Base-by-base conservation (phyloP, 2,113 vertebrate species). In the Sialia sialis region DNA sequence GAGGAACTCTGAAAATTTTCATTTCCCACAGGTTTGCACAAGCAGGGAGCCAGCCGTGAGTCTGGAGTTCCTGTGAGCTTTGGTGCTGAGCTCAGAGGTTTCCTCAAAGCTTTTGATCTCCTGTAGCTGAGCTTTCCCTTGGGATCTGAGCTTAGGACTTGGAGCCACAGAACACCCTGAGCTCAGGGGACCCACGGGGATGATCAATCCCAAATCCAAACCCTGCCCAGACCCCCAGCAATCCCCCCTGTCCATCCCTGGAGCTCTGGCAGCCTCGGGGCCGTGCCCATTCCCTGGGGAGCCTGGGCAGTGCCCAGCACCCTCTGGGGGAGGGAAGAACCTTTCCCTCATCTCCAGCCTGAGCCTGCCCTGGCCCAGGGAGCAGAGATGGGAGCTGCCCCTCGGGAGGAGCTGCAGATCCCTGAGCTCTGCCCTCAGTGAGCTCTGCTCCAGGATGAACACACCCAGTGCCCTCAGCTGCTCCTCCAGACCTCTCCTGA, bases 151-250 rank as follows among this genome's bases (percentile, higher is more conserved):
- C 54, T 90, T 16, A 4, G 51, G 38, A 38, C 36, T 10, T 20
- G 23, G 30, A 72, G 18, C 16, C 43, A 56, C 29, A 43, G 36
- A 36, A 36, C 1, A 6, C 0, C 32, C 43, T 36, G 51, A 3
- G 36, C 27, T 58, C 17, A 36, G 12, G 14, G 27, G 26, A 8
- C 26, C 21, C 16, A 0, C 6, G 5, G 1, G 34, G 49, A 79
- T 15, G 2, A 20, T 3, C 11, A 3, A 66, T 7, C 2, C 2
- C 38, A 38, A 0, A 14, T 0, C 52, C 21, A 0, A 4, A 0
- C 56, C 56, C 66, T 72, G 66, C 66, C 8, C 66, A 43, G 43
- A 26, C 10, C 10, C 58, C 56, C 29, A 39, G 38, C 38, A 39
- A 39, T 39, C 10, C 38, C 38, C 38, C 38, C 38, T 39, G 38